A percentile compares a stretch with the other conserved stretches of the same genome.
Conservation (phyloP, 2,113 vertebrate species). For the Lampris incognitus region DNA sequence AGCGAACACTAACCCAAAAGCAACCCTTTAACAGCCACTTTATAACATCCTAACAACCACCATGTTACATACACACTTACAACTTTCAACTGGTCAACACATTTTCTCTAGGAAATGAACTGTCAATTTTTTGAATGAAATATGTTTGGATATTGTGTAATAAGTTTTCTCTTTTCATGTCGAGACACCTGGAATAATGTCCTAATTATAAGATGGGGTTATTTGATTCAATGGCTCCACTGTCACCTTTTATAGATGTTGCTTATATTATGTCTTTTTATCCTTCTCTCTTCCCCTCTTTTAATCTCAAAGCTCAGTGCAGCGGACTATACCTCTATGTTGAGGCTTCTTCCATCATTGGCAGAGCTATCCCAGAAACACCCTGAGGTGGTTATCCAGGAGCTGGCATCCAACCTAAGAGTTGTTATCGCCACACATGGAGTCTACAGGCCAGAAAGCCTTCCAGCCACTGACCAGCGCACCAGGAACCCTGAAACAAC, state of each 20-base stretch:
- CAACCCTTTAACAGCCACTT: too few species aligned
- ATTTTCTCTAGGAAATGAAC: too few species aligned
- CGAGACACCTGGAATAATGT: too few species aligned
- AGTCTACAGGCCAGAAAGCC: slow-evolving; percentile 74
- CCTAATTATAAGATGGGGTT: too few species aligned
- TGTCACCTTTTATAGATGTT: not conserved
- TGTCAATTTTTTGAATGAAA: too few species aligned
- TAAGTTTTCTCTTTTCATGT: not conserved
- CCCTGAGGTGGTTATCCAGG: slow-evolving; percentile 86
- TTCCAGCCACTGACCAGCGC: slow-evolving; percentile 52
- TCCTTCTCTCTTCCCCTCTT: not conserved
- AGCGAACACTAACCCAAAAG: too few species aligned
- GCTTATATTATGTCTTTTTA: not conserved
- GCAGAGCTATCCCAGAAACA: slow-evolving; percentile 85
- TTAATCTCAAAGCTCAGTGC: slow-evolving; percentile 79
- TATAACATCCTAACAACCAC: too few species aligned
- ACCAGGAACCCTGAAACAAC: not conserved
- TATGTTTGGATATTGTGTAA: not conserved
- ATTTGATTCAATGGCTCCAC: not conserved
- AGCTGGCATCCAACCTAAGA: slow-evolving; percentile 88
- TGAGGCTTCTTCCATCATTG: slow-evolving; percentile 82
- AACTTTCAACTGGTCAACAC: too few species aligned
- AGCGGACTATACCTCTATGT: slow-evolving; percentile 84
- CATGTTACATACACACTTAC: too few species aligned
- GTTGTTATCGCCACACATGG: slow-evolving; percentile 90